Percentiles rank a stretch among this genome's conserved stretches.
These are phyloP conservation scores for Drosophila cognata DNA, from an alignment of 2,888 invertebrate species.

Conservation along the genomic window DNA sequence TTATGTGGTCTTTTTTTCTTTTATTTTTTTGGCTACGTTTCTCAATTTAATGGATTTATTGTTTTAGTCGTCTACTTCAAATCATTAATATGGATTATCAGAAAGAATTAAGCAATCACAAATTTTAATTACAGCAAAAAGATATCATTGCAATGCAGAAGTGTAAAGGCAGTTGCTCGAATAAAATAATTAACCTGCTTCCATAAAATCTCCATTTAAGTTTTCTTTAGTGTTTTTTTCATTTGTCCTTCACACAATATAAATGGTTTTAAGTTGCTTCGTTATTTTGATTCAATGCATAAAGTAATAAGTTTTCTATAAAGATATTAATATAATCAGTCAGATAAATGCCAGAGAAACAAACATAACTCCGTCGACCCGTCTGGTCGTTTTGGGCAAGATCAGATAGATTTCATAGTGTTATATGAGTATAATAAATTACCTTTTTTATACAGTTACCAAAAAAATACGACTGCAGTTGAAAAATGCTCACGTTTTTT, in stretches of 20 bases:
- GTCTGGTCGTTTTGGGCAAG: not conserved
- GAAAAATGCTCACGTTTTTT: too few relatives aligned
- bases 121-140: conserved; percentile 4
- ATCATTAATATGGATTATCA: conserved; percentile 6
- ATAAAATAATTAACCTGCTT: too few relatives aligned
- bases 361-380: not conserved
- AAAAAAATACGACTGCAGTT: not conserved
- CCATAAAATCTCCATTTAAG: too few relatives aligned
- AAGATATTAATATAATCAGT: not conserved
- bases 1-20: not conserved
- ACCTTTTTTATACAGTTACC: not conserved
- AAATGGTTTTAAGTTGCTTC: not conserved
- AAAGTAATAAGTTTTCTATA: not conserved
- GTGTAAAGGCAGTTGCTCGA: not conserved
- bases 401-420: not conserved
- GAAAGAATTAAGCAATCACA: conserved; percentile 4
- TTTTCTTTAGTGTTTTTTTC: not conserved
- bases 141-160: conserved; percentile 22
- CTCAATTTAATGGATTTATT: conserved; percentile 22
- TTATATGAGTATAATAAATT: not conserved
- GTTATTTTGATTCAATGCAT: not conserved
- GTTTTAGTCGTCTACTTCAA: not conserved
- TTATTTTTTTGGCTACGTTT: conserved; percentile 6
- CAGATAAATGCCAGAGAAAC: not conserved
- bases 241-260: not conserved